phyloP scores from a whole-genome alignment of 2,113 vertebrate species.

The Suricata suricatta region DNA sequence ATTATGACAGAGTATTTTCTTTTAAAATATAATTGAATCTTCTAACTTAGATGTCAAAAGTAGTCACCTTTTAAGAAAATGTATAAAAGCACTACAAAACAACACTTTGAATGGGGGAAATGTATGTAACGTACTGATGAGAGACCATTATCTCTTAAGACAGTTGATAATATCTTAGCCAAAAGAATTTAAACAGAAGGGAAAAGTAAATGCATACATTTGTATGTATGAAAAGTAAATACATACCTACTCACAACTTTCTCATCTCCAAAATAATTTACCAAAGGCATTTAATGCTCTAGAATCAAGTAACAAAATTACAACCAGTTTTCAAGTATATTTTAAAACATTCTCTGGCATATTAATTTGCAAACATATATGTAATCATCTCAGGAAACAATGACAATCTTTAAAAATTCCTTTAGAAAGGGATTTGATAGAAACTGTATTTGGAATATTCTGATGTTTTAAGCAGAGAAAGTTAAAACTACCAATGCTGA shows the following conservation, averaged over 20 bases:
- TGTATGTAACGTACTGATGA: conserved; percentile 16
- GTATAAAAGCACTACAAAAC: not conserved
- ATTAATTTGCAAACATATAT: not conserved
- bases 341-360: not conserved
- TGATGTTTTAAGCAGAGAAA: not conserved
- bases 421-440: not conserved
- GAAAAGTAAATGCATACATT: not conserved
- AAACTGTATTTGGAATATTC: not conserved
- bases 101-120: not conserved
- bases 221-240: not conserved
- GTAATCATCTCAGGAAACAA: not conserved
- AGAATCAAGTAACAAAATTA: not conserved
- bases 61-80: not conserved
- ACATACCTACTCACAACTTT: not conserved
- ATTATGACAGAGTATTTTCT: not conserved
- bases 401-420: not conserved
- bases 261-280: not conserved
- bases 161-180: not conserved
- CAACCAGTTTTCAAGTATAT: not conserved
- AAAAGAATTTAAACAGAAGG: conserved; percentile 11
- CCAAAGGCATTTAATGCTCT: not conserved
- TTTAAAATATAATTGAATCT: not conserved
- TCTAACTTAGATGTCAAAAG: not conserved
- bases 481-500: not conserved
- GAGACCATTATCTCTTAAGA: not conserved